Conservation (phyloP, 2,113 vertebrate species). For the Camelus bactrianus region DNA sequence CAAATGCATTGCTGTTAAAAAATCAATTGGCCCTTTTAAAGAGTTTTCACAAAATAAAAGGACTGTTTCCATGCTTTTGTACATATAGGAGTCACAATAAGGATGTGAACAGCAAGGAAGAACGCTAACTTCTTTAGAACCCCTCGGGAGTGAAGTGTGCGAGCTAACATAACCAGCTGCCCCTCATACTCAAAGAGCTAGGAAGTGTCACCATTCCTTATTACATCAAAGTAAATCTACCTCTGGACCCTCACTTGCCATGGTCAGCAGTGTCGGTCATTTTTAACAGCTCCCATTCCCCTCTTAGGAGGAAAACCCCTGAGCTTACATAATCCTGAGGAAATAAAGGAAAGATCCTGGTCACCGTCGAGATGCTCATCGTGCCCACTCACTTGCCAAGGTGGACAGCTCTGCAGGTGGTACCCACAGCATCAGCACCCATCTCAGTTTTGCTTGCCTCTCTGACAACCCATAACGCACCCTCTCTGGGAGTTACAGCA, state of each 20-base stretch:
- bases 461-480: accelerated
- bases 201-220: neutral
- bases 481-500: neutral
- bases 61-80: neutral
- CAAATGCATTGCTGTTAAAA: slow-evolving; percentile 33
- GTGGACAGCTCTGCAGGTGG: no score
- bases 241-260: neutral
- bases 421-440: neutral
- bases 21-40: neutral
- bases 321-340: neutral
- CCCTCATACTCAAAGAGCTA: neutral
- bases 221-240: neutral
- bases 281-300: neutral
- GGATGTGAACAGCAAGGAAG: neutral
- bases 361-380: neutral
- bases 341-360: neutral
- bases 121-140: neutral
- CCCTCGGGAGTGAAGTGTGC: neutral
- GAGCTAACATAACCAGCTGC: neutral
- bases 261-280: neutral
- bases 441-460: neutral
- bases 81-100: neutral
- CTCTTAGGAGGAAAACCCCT: neutral
- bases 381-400: neutral
- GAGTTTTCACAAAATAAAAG: slow-evolving; percentile 42